These are phyloP conservation scores for Aporophyla lueneburgensis DNA, from an alignment of 2,888 invertebrate genomes.

Conservation along the genomic window DNA sequence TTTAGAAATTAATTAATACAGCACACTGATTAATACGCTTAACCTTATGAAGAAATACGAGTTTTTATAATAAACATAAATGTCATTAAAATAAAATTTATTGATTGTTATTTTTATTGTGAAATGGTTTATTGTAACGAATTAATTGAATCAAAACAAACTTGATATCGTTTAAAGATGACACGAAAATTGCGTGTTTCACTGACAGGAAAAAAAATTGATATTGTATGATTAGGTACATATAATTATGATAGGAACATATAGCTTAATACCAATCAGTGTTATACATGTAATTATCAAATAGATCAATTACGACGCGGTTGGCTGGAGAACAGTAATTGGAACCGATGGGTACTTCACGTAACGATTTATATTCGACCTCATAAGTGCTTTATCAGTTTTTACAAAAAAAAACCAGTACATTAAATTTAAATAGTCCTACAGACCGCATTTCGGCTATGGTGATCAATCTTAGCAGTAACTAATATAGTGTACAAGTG, in stretches of 20 bases:
- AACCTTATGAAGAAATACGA: background rate
- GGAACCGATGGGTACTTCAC: conserved; percentile 13
- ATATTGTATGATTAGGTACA: conserved; percentile 29
- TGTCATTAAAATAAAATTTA: background rate
- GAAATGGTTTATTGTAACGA: background rate
- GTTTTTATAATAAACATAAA: background rate
- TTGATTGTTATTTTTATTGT: background rate
- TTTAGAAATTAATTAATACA: background rate
- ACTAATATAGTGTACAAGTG: too few species aligned
- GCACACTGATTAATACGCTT: background rate
- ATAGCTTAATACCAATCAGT: conserved; percentile 40
- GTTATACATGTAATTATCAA: conserved; percentile 53
- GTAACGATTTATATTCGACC: background rate
- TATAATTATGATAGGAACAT: background rate
- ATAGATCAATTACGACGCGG: conserved; percentile 43
- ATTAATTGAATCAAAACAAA: background rate
- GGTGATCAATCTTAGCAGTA: too few species aligned
- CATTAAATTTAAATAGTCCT: too few species aligned
- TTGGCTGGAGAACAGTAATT: conserved; percentile 37
- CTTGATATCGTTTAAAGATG: background rate
- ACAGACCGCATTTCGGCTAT: too few species aligned
- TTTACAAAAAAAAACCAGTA: background rate
- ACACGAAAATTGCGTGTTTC: background rate
- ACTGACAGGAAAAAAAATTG: conserved; percentile 5
- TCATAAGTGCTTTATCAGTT: background rate